Conservation (phyloP, 2,888 invertebrate genomes). For the Tetragnatha montana region DNA sequence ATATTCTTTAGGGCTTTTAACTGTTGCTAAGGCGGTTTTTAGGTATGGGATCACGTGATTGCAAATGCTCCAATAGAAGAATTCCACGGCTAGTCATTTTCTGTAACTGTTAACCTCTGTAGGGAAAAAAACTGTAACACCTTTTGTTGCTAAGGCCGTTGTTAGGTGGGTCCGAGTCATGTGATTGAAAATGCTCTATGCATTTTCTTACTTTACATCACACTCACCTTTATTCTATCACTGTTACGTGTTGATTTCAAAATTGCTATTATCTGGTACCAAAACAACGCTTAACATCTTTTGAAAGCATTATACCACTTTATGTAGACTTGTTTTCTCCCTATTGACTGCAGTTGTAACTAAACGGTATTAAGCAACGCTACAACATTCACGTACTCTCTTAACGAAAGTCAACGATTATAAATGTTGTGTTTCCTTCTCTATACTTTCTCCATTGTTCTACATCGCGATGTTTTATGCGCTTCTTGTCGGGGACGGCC, state of each 20-base stretch:
- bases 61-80: too few species aligned
- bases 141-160: too few species aligned
- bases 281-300: background rate
- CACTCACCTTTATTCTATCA: background rate
- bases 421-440: constrained; percentile 1
- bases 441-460: constrained; percentile 6
- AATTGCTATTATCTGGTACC: background rate
- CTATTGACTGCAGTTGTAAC: background rate
- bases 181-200: too few species aligned
- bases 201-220: too few species aligned
- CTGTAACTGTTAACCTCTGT: too few species aligned
- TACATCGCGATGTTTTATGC: background rate
- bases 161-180: too few species aligned
- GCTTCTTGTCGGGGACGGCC: background rate
- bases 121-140: too few species aligned
- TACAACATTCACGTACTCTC: background rate
- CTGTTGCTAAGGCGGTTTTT: too few species aligned
- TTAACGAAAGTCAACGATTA: constrained; percentile 1
- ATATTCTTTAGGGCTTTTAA: too few species aligned
- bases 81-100: too few species aligned
- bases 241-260: background rate
- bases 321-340: background rate
- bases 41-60: too few species aligned
- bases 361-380: constrained; percentile 9
- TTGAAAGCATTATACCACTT: background rate